Evolutionary conservation across 2,797 vertebrate species (phyloP).

Genomic region (Micromesistius poutassou): DNA sequence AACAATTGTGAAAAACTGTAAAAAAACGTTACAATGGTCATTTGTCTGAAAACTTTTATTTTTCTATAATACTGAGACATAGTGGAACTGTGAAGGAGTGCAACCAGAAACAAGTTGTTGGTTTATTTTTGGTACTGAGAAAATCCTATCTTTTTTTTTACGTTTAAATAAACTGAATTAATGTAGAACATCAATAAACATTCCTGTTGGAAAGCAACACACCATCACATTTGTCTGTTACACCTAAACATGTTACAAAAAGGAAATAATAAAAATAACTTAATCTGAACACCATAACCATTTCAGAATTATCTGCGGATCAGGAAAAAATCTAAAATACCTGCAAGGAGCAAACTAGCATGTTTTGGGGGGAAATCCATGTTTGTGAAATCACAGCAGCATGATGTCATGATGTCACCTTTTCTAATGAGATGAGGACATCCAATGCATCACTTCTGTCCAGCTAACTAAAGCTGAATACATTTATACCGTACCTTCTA

Average conservation of each 20-base stretch:
- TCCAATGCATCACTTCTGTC: too few relatives aligned
- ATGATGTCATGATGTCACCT: too few relatives aligned
- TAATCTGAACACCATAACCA: neutral
- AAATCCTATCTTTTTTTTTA: neutral
- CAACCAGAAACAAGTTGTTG: neutral
- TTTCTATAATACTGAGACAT: neutral
- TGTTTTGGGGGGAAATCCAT: neutral
- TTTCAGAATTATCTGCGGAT: neutral
- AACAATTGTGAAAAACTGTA: too few relatives aligned
- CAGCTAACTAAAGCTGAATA: neutral
- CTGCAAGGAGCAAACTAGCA: neutral
- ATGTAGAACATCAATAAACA: conserved; percentile 2
- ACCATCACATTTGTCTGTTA: neutral
- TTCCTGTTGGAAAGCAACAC: neutral
- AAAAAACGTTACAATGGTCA: neutral
- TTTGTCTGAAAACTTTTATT: neutral
- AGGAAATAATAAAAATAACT: neutral
- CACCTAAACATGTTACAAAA: neutral
- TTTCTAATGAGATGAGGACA: too few relatives aligned
- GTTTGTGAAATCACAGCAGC: neutral
- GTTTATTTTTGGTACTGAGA: neutral
- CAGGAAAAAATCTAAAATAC: neutral
- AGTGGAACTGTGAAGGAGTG: neutral
- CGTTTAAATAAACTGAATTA: neutral
- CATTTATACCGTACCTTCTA: neutral